A percentile compares a stretch with the other conserved stretches of the same genome.
These are phyloP conservation scores for Hapalemur alaotrensis DNA, from an alignment of 2,797 vertebrate genomes.

Conservation along the genomic window DNA sequence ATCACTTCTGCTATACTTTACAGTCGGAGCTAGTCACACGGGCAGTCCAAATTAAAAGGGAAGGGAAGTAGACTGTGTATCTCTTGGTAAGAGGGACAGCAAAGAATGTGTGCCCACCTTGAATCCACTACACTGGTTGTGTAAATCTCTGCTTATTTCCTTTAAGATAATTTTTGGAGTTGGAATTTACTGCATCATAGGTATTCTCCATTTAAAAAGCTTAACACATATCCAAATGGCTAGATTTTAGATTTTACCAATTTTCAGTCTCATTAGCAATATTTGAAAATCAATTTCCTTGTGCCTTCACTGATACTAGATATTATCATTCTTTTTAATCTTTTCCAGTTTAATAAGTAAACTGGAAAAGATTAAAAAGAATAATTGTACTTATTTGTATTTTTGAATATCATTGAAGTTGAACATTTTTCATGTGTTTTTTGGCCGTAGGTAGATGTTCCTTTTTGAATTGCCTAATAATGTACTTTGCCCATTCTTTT, in stretches of 20 bases:
- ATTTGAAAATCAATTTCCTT: neutral
- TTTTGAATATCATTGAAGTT: neutral
- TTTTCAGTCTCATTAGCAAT: neutral
- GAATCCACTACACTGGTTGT: neutral
- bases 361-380: slow-evolving; percentile 10
- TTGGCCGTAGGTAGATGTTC: neutral
- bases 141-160: neutral
- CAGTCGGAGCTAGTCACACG: neutral
- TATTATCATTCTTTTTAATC: neutral
- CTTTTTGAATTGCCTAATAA: slow-evolving; percentile 5
- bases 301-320: neutral
- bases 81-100: neutral
- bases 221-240: neutral
- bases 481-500: slow-evolving; percentile 17
- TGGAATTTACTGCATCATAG: neutral
- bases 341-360: neutral
- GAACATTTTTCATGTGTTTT: slow-evolving; percentile 11
- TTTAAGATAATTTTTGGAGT: neutral
- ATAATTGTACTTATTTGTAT: neutral
- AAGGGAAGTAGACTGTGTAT: neutral
- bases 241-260: neutral
- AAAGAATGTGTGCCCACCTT: neutral
- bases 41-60: neutral
- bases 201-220: neutral
- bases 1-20: neutral